phyloP scores from a whole-genome alignment of 2,888 invertebrate genomes.

The Hanleya hanleyi region DNA sequence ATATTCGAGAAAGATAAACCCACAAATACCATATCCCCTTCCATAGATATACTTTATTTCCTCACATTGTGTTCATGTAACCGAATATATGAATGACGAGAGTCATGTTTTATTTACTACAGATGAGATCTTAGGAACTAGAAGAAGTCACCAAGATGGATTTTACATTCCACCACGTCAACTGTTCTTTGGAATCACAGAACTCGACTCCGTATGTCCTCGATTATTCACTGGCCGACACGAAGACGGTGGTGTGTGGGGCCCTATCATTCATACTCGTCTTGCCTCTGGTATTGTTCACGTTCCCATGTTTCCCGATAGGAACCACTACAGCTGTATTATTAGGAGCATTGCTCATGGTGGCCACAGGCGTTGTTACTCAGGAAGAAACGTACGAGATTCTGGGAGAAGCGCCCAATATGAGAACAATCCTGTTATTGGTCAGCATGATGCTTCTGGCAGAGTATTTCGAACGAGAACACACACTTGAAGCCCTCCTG shows the following conservation, averaged over 20 bases:
- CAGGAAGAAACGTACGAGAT: slow-evolving; percentile 39
- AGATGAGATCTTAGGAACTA: too few relatives aligned
- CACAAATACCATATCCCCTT: too few relatives aligned
- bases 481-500: slow-evolving; percentile 31
- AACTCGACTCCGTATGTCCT: neutral
- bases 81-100: too few relatives aligned
- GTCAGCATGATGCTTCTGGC: slow-evolving; percentile 45
- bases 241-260: slow-evolving; percentile 32
- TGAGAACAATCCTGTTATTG: slow-evolving; percentile 42
- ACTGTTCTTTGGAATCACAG: neutral
- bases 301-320: slow-evolving; percentile 36
- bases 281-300: slow-evolving; percentile 42
- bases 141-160: neutral
- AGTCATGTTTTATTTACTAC: too few relatives aligned
- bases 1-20: too few relatives aligned
- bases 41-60: too few relatives aligned
- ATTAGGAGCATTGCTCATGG: slow-evolving; percentile 44
- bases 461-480: slow-evolving; percentile 44
- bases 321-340: slow-evolving; percentile 37
- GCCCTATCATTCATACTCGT: slow-evolving; percentile 33
- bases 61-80: too few relatives aligned
- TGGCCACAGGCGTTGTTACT: slow-evolving; percentile 31
- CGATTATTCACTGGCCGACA: slow-evolving; percentile 31
- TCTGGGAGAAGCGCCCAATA: slow-evolving; percentile 32
- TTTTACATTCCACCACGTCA: neutral